Evolutionary conservation across 2,888 invertebrate genomes (phyloP), one percentile per base, ranked within the genome.

Genomic region (Drosophila kambysellisi): DNA sequence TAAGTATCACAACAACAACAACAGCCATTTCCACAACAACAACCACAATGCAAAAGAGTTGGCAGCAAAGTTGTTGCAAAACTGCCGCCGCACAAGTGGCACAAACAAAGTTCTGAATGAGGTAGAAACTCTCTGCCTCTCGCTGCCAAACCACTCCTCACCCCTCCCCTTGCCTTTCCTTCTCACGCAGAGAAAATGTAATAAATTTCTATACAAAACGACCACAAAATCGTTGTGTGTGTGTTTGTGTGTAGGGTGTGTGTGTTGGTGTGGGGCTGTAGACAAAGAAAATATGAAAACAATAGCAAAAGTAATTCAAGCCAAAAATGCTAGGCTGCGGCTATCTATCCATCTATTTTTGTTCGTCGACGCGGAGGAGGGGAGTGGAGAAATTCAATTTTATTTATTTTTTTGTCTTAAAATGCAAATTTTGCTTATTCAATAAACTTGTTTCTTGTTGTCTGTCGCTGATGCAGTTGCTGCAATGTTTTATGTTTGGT

Each of bases 191-290:
- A 78, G 76, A 82, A 81, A 86, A 84, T 82, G 88, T 81, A 83
- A 85, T 87, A 86, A 86, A 88, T 86, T 87, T 86, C 79, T 74
- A 77, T 77, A 86, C 79, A 87, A 77, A 84, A 79, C 85, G 83
- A 81, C 88, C 85, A 87, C 88, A 86, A 85, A 81, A 79, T 84
- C 66, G 76, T 56, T 69, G 63, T 78, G 35, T 70, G 20, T 59
- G 54, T 37, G 35, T 56, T 2, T 69, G 63, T 78, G 35, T 70
- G 25, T 59, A 51, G 4, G 56, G 32, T 67, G 70, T 60, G 60
- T 63, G 65, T 48, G 35, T 59, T 20, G 66, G 60, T 59, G 63
- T 63, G 51, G 57, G 39, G 62, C 51, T 69, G 56, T 68, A 85
- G 73, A 78, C 88, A 81, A 83, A 79, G 88, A 85, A 85, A 81